Evolutionary conservation across 2,888 invertebrate species (phyloP).

Genomic region (Aquatica leii): DNA sequence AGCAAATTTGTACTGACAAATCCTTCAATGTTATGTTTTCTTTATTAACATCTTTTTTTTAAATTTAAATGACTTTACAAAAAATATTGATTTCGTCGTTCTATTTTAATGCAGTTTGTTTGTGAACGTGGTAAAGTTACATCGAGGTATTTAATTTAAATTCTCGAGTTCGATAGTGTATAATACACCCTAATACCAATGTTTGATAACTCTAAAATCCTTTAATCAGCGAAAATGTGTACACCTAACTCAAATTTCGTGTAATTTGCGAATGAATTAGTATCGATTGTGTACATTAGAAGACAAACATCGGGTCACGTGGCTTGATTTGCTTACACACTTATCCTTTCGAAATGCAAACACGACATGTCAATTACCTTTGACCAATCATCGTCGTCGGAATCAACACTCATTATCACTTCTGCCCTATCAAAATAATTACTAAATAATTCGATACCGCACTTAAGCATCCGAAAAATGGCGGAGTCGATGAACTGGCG

Average conservation of each 20-base stretch:
- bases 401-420: constrained; percentile 10
- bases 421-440: constrained; percentile 30
- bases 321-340: constrained; percentile 55
- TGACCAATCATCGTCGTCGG: constrained; percentile 18
- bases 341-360: constrained; percentile 57
- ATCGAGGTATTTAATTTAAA: too few species aligned
- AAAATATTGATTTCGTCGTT: too few species aligned
- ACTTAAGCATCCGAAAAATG: constrained; percentile 19
- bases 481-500: background rate
- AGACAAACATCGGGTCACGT: constrained; percentile 46
- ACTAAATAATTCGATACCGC: constrained; percentile 31
- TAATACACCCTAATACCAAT: constrained; percentile 13
- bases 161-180: constrained; percentile 13
- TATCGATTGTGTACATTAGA: constrained; percentile 54
- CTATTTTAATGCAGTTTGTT: too few species aligned
- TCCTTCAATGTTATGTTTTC: too few species aligned
- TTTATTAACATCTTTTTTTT: too few species aligned
- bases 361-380: constrained; percentile 56
- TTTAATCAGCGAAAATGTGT: constrained; percentile 34
- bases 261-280: constrained; percentile 52
- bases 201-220: constrained; percentile 30
- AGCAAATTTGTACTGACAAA: too few species aligned
- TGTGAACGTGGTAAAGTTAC: too few species aligned
- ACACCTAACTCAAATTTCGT: constrained; percentile 29
- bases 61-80: too few species aligned